Evolutionary conservation across 53 echinoderm and acorn worm genomes (phyloP), one percentile per base, ranked within the genome.

Genomic region (Zoroaster sp.): DNA sequence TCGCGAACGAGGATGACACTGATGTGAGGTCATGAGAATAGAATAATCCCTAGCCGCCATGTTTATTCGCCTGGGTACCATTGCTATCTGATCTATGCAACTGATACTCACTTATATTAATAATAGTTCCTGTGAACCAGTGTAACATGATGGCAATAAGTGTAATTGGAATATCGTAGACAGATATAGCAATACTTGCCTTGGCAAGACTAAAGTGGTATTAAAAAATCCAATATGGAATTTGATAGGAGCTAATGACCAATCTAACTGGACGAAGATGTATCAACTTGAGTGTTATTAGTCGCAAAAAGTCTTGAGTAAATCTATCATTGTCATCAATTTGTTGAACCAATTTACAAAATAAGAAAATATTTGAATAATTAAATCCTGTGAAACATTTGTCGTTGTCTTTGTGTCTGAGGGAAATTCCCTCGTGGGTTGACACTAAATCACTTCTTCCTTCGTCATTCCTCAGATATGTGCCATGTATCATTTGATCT

Each of bases 81-180:
- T 71, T 47, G 85, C 51, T 46, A 45, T 6, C 45, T 14, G 85
- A 46, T 49, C 70, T 8, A 35, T 85, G 69, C 69, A 85, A 85
- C 52, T 70, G 71, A 85, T 85, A 85, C 71, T 9, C 47, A 69
- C 71, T 70, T 47, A 47, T 85, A 47, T 67, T 85, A 85, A 85
- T 49, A 69, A 46, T 37, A 33, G 20, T 45, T 21, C 49, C 30
- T n/a, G 47, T 12, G 47, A 34, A 69, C 46, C 71, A 18, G 14
- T 45, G 71, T 47, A 69, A 70, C 51, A 69, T 70, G 85, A 35
- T n/a, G 85, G 71, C 85, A 85, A 85, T 85, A 35, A 35, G 9
- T 44, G 85, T 85, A 66, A 85, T 68, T 71, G 71, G 47, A 52
- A 33, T 45, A 70, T 34, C 69, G 33, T 47, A 68, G 68, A 12